Evolutionary conservation across 2,113 vertebrate species (phyloP).

Genomic region (Gopherus flavomarginatus): DNA sequence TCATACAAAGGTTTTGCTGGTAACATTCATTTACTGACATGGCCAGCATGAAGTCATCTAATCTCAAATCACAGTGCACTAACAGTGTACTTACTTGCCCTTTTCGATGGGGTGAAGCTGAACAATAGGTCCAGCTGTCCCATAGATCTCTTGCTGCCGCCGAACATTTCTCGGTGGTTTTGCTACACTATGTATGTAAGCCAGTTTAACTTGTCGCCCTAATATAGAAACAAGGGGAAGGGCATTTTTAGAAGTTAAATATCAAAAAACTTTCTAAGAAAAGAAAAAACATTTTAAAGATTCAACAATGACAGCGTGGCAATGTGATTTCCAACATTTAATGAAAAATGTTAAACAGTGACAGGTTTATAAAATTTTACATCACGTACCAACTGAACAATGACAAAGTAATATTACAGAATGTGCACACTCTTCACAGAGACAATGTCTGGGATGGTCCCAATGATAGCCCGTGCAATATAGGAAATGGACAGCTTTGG

Average conservation of each 20-base stretch:
- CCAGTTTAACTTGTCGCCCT: constrained; percentile 90
- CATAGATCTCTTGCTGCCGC: constrained; percentile 79
- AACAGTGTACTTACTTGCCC: constrained; percentile 74
- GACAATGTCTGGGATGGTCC: background rate
- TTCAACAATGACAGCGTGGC: background rate
- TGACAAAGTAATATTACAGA: background rate
- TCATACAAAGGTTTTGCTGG: background rate
- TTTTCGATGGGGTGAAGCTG: constrained; percentile 71
- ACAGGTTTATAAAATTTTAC: background rate
- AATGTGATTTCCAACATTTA: background rate
- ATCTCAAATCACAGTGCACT: background rate
- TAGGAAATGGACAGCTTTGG: background rate
- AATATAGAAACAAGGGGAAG: background rate
- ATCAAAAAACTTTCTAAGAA: background rate
- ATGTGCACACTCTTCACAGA: background rate
- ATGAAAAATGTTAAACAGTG: background rate
- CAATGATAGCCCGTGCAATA: background rate
- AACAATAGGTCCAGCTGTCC: constrained; percentile 70
- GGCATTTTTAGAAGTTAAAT: background rate
- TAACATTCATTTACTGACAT: background rate
- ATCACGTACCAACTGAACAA: background rate
- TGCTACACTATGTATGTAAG: constrained; percentile 83
- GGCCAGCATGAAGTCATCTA: background rate
- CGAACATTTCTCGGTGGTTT: constrained; percentile 83
- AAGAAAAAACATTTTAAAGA: no score